A percentile compares a stretch with the other conserved stretches of the same genome.
These are phyloP conservation scores for Ditylenchus weischeri DNA, from an alignment of 2,888 invertebrate genomes.

Conservation along the genomic window DNA sequence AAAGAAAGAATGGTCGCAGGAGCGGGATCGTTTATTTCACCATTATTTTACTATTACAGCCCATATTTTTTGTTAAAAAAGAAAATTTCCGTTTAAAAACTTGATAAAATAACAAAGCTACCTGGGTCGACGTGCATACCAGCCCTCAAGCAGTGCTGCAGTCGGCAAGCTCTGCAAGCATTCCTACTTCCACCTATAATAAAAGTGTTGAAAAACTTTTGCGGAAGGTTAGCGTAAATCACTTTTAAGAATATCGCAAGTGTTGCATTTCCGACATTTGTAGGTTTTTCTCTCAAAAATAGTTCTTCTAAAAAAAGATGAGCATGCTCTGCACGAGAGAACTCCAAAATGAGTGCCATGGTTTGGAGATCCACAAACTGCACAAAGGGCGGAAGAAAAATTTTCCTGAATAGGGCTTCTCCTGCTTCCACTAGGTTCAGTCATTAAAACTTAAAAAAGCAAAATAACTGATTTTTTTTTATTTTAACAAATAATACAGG, in stretches of 20 bases:
- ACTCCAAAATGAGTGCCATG: conserved; percentile 3
- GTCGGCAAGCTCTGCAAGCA: neutral
- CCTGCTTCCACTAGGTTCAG: too few relatives aligned
- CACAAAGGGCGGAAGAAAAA: neutral
- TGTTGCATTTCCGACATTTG: neutral
- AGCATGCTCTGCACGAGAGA: neutral
- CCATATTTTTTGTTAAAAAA: too few relatives aligned
- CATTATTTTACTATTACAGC: too few relatives aligned
- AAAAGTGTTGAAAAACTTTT: neutral
- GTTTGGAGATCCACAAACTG: neutral
- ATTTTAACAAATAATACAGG: too few relatives aligned
- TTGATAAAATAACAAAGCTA: neutral
- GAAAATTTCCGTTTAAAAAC: too few relatives aligned
- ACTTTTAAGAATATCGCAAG: neutral
- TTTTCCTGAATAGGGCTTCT: too few relatives aligned
- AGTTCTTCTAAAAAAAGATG: neutral
- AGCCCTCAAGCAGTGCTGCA: neutral
- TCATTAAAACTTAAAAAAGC: too few relatives aligned
- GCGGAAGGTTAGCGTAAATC: neutral
- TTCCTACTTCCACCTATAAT: neutral
- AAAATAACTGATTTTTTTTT: too few relatives aligned
- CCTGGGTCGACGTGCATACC: neutral
- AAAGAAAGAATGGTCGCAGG: too few relatives aligned
- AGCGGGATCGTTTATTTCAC: too few relatives aligned
- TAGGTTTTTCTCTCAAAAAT: neutral